A percentile compares a stretch with the other conserved stretches of the same genome.
Evolutionary conservation across 2,888 invertebrate genomes (phyloP).

Genomic region (Agrenia bidenticulata): DNA sequence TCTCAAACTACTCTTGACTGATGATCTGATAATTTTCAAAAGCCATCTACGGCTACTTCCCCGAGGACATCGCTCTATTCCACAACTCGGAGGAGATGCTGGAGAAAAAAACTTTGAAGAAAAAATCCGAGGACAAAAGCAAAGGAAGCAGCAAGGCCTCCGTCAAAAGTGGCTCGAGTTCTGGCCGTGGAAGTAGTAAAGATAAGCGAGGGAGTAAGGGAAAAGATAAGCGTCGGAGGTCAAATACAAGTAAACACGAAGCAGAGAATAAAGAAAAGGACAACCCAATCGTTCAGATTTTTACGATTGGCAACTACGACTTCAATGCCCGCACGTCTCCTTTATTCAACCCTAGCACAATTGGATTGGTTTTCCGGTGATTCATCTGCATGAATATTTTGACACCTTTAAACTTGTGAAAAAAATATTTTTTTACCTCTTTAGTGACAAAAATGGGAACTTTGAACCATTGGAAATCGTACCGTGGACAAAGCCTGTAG

Average conservation of each 20-base stretch:
- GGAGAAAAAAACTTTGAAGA: conserved; percentile 28
- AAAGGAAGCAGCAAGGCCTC: conserved; percentile 4
- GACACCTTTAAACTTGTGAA: too few relatives aligned
- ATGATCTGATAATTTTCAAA: too few relatives aligned
- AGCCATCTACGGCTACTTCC: conserved; percentile 26
- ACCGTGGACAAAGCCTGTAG: conserved; percentile 27
- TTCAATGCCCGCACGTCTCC: conserved; percentile 18
- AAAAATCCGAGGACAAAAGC: conserved; percentile 21
- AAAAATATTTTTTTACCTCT: too few relatives aligned
- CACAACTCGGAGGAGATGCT: conserved; percentile 31
- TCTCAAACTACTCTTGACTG: too few relatives aligned
- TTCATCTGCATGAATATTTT: background rate
- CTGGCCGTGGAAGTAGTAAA: conserved; percentile 2
- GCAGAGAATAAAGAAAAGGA: background rate
- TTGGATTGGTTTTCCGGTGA: conserved; percentile 27
- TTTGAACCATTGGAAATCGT: conserved; percentile 33
- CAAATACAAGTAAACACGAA: conserved; percentile 3
- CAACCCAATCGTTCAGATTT: conserved; percentile 16
- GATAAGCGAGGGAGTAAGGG: conserved; percentile 11
- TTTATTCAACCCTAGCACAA: conserved; percentile 27
- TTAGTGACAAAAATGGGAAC: conserved; percentile 29
- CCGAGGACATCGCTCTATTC: conserved; percentile 31
- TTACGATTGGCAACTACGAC: conserved; percentile 25
- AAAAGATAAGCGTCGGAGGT: background rate
- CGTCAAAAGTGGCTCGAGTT: conserved; percentile 1